Base-by-base conservation (phyloP, 2,888 invertebrate genomes). In the Mechanitis messenoides region DNA sequence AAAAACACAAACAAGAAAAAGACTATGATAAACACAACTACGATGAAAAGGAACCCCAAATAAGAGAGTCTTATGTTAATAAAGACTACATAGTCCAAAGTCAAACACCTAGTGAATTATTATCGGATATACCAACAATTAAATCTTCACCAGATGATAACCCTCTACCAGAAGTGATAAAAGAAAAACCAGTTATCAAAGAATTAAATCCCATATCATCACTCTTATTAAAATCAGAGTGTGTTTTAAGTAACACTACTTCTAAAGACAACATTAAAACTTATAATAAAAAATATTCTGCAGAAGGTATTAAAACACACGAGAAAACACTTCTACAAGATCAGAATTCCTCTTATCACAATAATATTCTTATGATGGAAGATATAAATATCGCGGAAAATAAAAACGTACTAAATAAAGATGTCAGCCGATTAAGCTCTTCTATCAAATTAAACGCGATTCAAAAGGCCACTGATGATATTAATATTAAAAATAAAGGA, bases 1-100 rank as follows among this genome's bases (percentile, higher is more conserved):
- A 58, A n/a, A 64, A 68, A 20, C 42, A n/a, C 5, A 57, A 56
- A 54, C 46, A 20, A 6, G 45, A 28, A 12, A 50, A 50, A 2
- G 5, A 1, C 7, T 50, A 46, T 46, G 46, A 46, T 46, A 20
- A 46, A 20, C n/a, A 50, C 50, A 50, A 42, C 7, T 42, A 42
- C 9, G 42, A 50, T 28, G 50, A 50, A 20, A 50, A 50, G 5
- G 50, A 50, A 20, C 20, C 20, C 31, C 28, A 50, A 31, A 12
- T 50, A 31, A 50, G 31, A 31, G 50, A 50, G 31, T 28, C 50
- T 31, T 50, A 50, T 31, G 31, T 50, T 50, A 50, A 50, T 31
- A 50, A 50, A 31, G 50, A 50, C 31, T 50, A 50, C n/a, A 31
- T 31, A 31, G 7, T 50, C 7, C 28, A 50, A 11, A 50, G 50